Conservation (phyloP, 2,113 vertebrate genomes). For the Ondatra zibethicus region DNA sequence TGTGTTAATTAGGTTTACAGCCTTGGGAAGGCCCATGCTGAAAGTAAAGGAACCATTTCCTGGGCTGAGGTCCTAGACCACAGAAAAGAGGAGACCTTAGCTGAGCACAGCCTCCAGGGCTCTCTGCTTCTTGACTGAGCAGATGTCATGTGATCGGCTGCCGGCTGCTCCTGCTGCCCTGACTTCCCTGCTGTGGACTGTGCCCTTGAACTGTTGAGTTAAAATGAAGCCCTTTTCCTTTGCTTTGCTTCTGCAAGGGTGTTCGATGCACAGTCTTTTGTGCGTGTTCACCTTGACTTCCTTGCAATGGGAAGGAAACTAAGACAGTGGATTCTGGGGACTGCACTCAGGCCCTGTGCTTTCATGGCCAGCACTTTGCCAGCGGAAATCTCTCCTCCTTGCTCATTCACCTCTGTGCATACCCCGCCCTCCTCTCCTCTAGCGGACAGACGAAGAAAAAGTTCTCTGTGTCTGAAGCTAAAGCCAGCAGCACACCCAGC, state of each 20-base stretch:
- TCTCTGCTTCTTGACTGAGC: background rate
- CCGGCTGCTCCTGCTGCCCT: background rate
- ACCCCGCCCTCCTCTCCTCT: background rate
- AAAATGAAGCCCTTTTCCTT: background rate
- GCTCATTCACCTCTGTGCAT: background rate
- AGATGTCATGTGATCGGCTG: too few species aligned
- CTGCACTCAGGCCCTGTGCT: background rate
- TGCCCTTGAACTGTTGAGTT: too few species aligned
- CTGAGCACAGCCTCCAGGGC: background rate
- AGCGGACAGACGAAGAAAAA: background rate
- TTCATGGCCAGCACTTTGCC: too few species aligned
- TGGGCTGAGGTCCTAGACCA: background rate
- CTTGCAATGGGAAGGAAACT: background rate
- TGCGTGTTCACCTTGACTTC: background rate
- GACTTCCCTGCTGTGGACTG: background rate
- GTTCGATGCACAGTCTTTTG: too few species aligned
- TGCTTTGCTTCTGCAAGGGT: background rate
- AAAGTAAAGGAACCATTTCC: background rate
- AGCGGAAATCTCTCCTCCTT: background rate
- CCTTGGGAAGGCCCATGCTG: background rate
- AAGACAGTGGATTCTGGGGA: background rate
- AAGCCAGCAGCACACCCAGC: background rate
- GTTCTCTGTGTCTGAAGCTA: slow-evolving; percentile 16
- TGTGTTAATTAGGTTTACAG: background rate
- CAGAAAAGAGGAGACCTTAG: background rate